Evolutionary conservation across 2,888 invertebrate genomes (phyloP).

Genomic region (Nebria salina): DNA sequence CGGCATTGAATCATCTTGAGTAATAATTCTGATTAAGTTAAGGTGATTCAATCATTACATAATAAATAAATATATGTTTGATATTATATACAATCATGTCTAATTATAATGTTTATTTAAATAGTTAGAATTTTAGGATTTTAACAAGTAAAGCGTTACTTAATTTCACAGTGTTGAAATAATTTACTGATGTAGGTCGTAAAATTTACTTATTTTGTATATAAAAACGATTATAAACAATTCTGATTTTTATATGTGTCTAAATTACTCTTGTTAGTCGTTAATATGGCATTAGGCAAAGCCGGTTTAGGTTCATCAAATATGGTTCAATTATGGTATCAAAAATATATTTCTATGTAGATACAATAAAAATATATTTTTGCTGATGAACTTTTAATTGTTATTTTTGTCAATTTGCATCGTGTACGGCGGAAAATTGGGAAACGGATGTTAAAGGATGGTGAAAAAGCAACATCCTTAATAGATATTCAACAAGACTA

Average conservation of each 20-base stretch:
- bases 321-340: neutral
- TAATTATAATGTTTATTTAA: too few species aligned
- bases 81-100: too few species aligned
- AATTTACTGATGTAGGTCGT: too few species aligned
- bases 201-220: too few species aligned
- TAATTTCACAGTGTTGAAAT: too few species aligned
- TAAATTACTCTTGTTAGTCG: too few species aligned
- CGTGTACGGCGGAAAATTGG: neutral
- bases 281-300: too few species aligned
- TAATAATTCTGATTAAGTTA: neutral
- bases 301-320: neutral
- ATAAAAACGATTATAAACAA: too few species aligned
- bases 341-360: neutral
- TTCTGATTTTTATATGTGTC: too few species aligned
- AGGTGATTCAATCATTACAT: slow-evolving; percentile 1
- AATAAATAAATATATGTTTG: neutral
- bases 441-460: neutral
- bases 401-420: neutral
- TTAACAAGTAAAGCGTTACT: too few species aligned
- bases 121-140: too few species aligned
- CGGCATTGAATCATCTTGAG: slow-evolving; percentile 2
- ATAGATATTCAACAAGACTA: neutral
- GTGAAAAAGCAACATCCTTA: neutral
- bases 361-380: neutral
- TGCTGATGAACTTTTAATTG: neutral